Base-by-base conservation (phyloP, 2,113 vertebrate species). In the Eudyptes chrysolophus region DNA sequence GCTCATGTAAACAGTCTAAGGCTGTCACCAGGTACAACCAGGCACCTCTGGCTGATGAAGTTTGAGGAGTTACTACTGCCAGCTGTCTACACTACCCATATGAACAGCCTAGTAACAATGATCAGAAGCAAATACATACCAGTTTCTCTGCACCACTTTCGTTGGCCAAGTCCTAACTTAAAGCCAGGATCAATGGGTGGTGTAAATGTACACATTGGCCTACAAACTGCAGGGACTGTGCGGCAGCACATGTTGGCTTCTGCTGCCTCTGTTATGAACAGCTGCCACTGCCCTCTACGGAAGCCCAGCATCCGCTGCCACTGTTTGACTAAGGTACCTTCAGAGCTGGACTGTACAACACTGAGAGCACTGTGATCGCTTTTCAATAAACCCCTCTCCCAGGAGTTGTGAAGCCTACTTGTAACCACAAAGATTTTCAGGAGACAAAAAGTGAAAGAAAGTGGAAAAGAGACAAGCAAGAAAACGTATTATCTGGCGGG, bases 1-100 rank as follows among this genome's bases (percentile, higher is more conserved):
- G 18, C 12, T 27, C 26, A 6, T 13, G 6, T 1, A 22, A 40
- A 17, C 20, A 44, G 54, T 4, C 9, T 40, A 30, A 61, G 25
- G 13, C 12, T 87, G 55, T 22, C 54, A 72, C 16, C 3, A 40
- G 13, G 16, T 21, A 49, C 0, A 0, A 57, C 2, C 34, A 54
- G 38, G 15, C 16, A 91, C 3, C 24, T 40, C 55, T 71, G 25
- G 10, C 13, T 82, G 46, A 52, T 26, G 46, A 81, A 48, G 16
- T 19, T 49, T 27, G 48, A 71, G 77, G 27, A 58, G 8, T 79
- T 71, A 25, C 9, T 60, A 16, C n/a, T 83, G 29, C 18, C 27
- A 40, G 42, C 55, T 38, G 11, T 13, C 60, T 38, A 21, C 8
- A 5, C 5, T 6, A 18, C 27, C 32, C 5, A 11, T 2, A 16